Conservation (phyloP, 1,140 invertebrate genomes). For the Drosophila paulistorum region DNA sequence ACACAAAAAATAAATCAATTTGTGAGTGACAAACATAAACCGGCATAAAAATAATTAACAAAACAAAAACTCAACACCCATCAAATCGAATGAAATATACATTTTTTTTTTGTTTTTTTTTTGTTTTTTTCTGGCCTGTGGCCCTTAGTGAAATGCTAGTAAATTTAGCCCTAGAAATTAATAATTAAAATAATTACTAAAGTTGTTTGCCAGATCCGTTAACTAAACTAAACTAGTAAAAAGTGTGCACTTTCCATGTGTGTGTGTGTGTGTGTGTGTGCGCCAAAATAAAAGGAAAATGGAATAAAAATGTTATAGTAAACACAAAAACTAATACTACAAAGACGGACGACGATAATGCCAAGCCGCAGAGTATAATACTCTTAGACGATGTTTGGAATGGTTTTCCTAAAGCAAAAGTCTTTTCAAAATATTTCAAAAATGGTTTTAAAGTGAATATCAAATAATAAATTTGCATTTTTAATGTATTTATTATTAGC, state of each 20-base stretch:
- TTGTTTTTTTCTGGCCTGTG: neutral
- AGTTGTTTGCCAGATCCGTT: slow-evolving; percentile 19
- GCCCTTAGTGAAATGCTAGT: neutral
- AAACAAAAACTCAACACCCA: neutral
- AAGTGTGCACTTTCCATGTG: neutral
- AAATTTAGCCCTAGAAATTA: neutral
- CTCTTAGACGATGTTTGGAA: no score
- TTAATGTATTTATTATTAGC: no score
- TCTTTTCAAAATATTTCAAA: neutral
- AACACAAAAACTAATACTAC: no score
- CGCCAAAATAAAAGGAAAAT: slow-evolving; percentile 25
- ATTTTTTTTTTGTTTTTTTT: neutral
- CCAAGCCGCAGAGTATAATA: no score
- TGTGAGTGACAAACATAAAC: neutral
- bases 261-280: neutral
- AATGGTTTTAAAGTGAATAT: no score
- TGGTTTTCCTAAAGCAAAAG: no score
- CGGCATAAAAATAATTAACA: neutral
- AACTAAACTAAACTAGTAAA: slow-evolving; percentile 7
- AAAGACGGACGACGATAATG: no score
- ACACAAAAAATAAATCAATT: neutral
- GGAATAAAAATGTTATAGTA: neutral
- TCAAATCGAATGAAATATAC: neutral
- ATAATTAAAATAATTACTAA: no score
- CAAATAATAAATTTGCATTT: no score